phyloP scores from a whole-genome alignment of 2,888 invertebrate species.

The Himalopsyche kuldschensis region DNA sequence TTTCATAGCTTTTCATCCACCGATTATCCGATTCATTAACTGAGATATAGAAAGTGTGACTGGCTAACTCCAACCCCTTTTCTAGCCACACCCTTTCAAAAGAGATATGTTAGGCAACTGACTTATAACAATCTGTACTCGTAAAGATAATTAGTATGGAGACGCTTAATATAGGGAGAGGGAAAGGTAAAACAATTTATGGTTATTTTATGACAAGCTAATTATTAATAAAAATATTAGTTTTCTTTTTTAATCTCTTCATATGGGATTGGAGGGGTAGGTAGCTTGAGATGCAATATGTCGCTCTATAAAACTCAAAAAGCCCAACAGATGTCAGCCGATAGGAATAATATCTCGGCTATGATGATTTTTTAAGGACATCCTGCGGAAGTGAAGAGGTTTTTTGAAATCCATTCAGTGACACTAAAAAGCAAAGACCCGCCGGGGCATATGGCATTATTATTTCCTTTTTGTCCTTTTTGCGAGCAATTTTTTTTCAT shows the following conservation, averaged over 20 bases:
- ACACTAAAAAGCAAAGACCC: slow-evolving; percentile 6
- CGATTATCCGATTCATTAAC: no score
- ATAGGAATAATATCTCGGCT: slow-evolving; percentile 22
- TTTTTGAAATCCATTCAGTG: slow-evolving; percentile 34
- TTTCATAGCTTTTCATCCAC: no score
- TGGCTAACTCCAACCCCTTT: no score
- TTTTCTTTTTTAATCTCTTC: not conserved
- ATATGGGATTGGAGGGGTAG: not conserved
- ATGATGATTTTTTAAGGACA: slow-evolving; percentile 33
- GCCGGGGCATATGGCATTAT: slow-evolving; percentile 35
- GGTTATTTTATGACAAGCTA: no score
- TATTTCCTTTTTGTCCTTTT: slow-evolving; percentile 14
- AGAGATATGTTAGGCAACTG: no score
- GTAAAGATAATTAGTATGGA: no score
- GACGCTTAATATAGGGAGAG: no score
- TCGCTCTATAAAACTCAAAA: slow-evolving; percentile 5
- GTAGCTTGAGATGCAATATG: not conserved
- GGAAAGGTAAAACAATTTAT: no score
- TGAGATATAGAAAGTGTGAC: no score
- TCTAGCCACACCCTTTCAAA: no score
- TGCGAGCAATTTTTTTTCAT: not conserved
- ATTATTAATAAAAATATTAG: no score
- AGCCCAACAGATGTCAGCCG: slow-evolving; percentile 30
- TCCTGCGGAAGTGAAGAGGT: slow-evolving; percentile 37
- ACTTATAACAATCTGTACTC: no score